Conservation (phyloP, 2,797 vertebrate species). For the Tragelaphus oryx region DNA sequence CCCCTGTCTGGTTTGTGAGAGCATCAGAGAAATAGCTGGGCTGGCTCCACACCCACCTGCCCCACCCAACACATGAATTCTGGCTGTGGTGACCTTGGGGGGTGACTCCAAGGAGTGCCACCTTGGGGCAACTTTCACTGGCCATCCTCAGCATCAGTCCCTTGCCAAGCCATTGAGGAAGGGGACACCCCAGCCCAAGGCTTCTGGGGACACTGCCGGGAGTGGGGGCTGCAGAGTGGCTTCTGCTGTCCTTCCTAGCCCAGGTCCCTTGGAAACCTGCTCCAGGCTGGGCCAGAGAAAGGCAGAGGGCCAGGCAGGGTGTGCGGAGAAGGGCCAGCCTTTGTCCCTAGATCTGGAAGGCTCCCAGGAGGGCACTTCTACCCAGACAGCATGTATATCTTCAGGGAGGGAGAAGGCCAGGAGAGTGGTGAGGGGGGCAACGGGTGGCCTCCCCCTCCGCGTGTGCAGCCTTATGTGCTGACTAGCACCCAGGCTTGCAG, state of each 20-base stretch:
- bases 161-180: not conserved
- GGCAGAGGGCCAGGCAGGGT: not conserved
- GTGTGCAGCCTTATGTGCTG: not conserved
- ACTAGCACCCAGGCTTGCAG: not conserved
- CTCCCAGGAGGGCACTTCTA: not conserved
- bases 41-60: accelerated
- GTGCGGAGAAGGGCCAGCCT: not conserved
- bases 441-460: accelerated
- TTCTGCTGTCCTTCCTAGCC: not conserved
- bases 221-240: not conserved
- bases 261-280: not conserved
- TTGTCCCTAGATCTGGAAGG: not conserved
- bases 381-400: not conserved
- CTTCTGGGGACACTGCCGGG: not conserved
- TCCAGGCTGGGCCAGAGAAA: not conserved
- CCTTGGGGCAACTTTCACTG: not conserved
- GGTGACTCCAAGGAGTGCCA: not conserved
- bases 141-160: not conserved
- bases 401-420: not conserved
- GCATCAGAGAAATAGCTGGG: not conserved
- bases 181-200: not conserved
- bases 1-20: not conserved
- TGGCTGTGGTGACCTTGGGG: not conserved
- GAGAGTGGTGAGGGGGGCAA: not conserved
- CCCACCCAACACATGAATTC: not conserved